phyloP scores from a whole-genome alignment of 1,140 invertebrate genomes.

The Drosophila pruinosa region DNA sequence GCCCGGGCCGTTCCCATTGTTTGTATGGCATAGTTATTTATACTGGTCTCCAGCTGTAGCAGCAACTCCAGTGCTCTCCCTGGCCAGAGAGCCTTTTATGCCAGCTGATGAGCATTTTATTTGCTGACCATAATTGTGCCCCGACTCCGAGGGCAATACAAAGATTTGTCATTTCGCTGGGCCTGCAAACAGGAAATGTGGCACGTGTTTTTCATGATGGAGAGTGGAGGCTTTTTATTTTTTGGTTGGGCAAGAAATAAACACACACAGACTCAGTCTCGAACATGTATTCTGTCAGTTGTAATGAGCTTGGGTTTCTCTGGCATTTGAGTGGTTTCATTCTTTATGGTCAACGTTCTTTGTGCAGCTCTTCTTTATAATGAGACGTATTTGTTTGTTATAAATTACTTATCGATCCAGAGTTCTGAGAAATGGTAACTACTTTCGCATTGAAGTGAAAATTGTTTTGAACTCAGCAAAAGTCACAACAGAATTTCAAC shows the following conservation, averaged over 20 bases:
- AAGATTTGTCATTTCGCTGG: conserved; percentile 59
- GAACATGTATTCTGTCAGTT: conserved; percentile 8
- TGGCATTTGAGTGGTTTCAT: conserved; percentile 24
- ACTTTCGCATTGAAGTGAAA: neutral
- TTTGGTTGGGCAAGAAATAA: neutral
- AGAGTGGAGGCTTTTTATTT: neutral
- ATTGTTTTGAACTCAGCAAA: neutral
- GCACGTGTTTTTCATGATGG: conserved; percentile 51
- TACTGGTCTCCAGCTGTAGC: conserved; percentile 40
- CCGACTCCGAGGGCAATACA: conserved; percentile 24
- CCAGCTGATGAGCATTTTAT: conserved; percentile 59
- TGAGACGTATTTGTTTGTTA: conserved; percentile 11
- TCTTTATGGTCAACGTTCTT: neutral
- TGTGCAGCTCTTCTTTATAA: conserved; percentile 2
- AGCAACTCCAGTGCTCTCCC: neutral
- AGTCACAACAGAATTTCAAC: neutral
- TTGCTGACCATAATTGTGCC: conserved; percentile 70
- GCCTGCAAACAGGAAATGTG: conserved; percentile 33
- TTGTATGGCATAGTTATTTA: conserved; percentile 67
- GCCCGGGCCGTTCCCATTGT: conserved; percentile 57
- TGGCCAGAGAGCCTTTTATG: conserved; percentile 38
- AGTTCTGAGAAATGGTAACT: neutral
- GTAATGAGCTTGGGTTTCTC: conserved; percentile 51
- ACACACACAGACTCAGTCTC: neutral
- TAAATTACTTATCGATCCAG: conserved; percentile 32